Base-by-base conservation (phyloP, 2,797 vertebrate species). In the Thripadectes ignobilis region DNA sequence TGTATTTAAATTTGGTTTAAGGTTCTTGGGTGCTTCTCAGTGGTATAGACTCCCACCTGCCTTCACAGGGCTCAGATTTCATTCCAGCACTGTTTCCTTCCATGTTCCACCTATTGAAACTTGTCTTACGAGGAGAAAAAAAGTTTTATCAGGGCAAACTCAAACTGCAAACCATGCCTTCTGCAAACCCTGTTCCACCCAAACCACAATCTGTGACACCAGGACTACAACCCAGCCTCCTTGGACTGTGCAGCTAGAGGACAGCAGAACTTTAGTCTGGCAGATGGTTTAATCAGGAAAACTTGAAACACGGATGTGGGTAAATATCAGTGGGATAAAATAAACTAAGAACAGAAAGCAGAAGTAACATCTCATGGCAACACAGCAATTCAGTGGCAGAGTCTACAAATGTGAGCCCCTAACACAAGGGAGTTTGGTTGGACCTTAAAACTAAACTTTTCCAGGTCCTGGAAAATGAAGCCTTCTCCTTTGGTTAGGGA, bases 131-230 rank as follows among this genome's bases (percentile, higher is more conserved):
- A 20, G 19, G 16, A 46, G 9, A 4, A n/a, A 55, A 66, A 66
- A n/a, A 18, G 6, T n/a, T 46, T 84, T 92, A 89, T 34, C 79
- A 75, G 38, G 27, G 38, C 49, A 89, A 92, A 84, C 30, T 52
- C 61, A 58, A 83, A 91, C 88, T 6, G 30, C 41, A 89, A 88
- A 39, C 73, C 54, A 43, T 72, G n/a, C 68, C 23, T 75, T 78
- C 58, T 45, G 51, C 66, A 92, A 96, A 91, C 19, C 13, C n/a
- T 17, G 34, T 78, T 62, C 84, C 71, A 74, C 75, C 46, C 58
- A 89, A 93, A 52, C 12, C 61, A 88, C 81, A 76, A 19, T 4
- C 72, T 41, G 16, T 22, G 26, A 59, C 45, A 58, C 32, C 10
- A 88, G 43, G 29, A 77, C 52, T 71, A 24, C 14, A 68, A 52